These are phyloP conservation scores for Anagyrus pseudococci DNA, from an alignment of 2,888 invertebrate genomes.

Conservation along the genomic window DNA sequence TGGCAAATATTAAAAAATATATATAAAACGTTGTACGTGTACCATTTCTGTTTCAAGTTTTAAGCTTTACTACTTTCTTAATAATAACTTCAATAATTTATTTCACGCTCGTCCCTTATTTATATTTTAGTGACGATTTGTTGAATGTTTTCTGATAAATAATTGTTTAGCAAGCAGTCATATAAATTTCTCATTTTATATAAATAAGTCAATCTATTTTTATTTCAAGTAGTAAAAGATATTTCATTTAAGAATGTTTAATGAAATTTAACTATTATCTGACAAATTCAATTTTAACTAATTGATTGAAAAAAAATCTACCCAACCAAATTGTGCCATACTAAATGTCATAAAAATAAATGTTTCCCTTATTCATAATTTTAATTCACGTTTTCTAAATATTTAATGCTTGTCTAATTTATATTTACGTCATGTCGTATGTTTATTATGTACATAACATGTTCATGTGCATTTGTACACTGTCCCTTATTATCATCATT, in stretches of 20 bases:
- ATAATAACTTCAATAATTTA: no score
- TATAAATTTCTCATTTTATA: constrained; percentile 4
- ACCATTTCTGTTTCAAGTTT: not conserved
- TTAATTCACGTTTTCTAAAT: not conserved
- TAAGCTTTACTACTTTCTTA: no score
- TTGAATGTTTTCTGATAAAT: constrained; percentile 24
- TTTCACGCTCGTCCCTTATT: no score
- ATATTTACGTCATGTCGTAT: constrained; percentile 51
- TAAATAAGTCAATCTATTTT: no score
- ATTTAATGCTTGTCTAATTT: constrained; percentile 53
- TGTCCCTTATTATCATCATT: not conserved
- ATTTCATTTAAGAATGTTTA: no score
- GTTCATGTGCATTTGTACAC: constrained; percentile 56
- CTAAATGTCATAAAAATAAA: not conserved
- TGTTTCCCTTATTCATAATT: not conserved
- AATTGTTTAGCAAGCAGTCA: constrained; percentile 27
- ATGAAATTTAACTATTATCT: no score
- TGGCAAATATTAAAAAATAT: no score
- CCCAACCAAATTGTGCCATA: no score
- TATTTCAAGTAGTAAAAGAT: not conserved
- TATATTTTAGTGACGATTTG: not conserved
- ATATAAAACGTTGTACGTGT: no score
- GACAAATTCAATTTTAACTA: no score
- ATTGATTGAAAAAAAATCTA: no score
- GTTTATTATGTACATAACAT: constrained; percentile 56